Conservation (phyloP, 2,888 invertebrate genomes). For the Chironomus tentans region DNA sequence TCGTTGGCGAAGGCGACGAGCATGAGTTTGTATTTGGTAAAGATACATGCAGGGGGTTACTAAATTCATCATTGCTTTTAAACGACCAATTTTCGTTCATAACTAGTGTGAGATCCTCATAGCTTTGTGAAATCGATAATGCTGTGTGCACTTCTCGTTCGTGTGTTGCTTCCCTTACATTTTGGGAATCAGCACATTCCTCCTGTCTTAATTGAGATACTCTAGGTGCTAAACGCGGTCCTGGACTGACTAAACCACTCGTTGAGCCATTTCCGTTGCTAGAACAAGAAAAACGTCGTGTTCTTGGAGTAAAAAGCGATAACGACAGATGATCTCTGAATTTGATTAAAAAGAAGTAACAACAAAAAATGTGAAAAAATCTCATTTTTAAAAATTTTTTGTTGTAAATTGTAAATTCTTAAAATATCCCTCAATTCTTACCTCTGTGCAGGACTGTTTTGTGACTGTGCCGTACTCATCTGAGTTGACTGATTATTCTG, state of each 20-base stretch:
- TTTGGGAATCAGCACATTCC: conserved; percentile 73
- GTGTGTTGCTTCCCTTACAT: conserved; percentile 79
- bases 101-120: conserved; percentile 79
- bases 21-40: conserved; percentile 42
- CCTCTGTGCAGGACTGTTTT: background rate
- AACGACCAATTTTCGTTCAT: conserved; percentile 50
- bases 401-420: background rate
- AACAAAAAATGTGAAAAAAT: background rate
- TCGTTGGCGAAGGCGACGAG: conserved; percentile 55
- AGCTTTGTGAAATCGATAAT: conserved; percentile 90
- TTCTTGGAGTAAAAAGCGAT: conserved; percentile 11
- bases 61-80: conserved; percentile 44
- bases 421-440: background rate
- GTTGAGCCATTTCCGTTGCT: background rate
- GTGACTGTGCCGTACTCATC: background rate
- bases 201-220: conserved; percentile 83
- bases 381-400: background rate
- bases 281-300: conserved; percentile 23
- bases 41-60: conserved; percentile 43
- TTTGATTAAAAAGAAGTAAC: background rate
- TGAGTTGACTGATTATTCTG: background rate
- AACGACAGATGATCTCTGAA: conserved; percentile 17
- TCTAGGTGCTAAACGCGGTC: conserved; percentile 67
- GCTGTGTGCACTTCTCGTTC: conserved; percentile 85
- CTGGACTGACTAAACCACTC: conserved; percentile 12